Evolutionary conservation across 2,888 invertebrate species (phyloP).

Genomic region (Dicranocentrus wangi): DNA sequence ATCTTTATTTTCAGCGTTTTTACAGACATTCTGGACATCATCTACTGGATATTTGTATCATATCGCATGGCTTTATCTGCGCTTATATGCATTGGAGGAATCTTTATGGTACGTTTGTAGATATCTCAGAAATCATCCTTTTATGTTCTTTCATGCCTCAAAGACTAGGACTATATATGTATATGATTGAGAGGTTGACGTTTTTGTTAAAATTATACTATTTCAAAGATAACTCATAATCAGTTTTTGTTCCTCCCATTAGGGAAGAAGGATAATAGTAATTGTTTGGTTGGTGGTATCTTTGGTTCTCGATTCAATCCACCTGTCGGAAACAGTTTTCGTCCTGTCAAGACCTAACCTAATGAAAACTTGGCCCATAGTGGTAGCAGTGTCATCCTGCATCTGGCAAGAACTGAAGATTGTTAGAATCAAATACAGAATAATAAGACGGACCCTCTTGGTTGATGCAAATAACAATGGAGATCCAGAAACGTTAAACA

Average conservation of each 20-base stretch:
- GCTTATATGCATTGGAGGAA: slow-evolving; percentile 63
- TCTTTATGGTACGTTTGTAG: slow-evolving; percentile 57
- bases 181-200: too few relatives aligned
- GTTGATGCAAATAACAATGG: slow-evolving; percentile 31
- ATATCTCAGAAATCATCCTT: background rate
- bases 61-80: slow-evolving; percentile 57
- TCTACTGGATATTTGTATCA: slow-evolving; percentile 61
- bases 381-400: slow-evolving; percentile 39
- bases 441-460: slow-evolving; percentile 51
- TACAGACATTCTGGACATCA: slow-evolving; percentile 53
- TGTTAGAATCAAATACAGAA: slow-evolving; percentile 60
- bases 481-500: slow-evolving; percentile 13
- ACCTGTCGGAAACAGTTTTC: slow-evolving; percentile 57
- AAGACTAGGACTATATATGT: too few relatives aligned
- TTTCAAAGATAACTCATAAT: background rate
- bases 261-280: slow-evolving; percentile 59
- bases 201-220: too few relatives aligned
- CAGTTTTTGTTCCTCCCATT: background rate
- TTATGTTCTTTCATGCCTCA: background rate
- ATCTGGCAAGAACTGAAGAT: slow-evolving; percentile 64
- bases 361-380: slow-evolving; percentile 49
- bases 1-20: slow-evolving; percentile 40
- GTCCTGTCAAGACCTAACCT: slow-evolving; percentile 60
- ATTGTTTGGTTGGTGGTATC: slow-evolving; percentile 61
- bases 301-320: slow-evolving; percentile 53